Percentiles rank a stretch among this genome's conserved stretches.
Conservation (phyloP, 1,140 invertebrate species). For the Drosophila arizonae region DNA sequence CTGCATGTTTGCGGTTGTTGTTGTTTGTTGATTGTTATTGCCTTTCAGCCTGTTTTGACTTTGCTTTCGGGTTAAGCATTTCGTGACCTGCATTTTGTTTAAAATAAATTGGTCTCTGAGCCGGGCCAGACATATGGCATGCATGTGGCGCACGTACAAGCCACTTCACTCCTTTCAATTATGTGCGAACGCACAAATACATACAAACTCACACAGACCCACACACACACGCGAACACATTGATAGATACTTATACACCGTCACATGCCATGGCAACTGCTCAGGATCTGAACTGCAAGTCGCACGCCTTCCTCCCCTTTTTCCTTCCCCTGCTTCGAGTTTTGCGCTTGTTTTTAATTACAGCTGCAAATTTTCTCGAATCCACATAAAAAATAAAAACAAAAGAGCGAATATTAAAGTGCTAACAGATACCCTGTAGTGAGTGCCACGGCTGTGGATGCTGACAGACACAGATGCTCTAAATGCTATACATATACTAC, state of each 20-base stretch:
- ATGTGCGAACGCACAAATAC: slow-evolving; percentile 65
- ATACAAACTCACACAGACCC: not conserved
- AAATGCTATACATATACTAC: not conserved
- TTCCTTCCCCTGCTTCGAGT: not conserved
- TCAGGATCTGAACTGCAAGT: slow-evolving; percentile 4
- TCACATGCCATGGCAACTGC: slow-evolving; percentile 16
- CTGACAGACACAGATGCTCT: no score
- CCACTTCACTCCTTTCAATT: slow-evolving; percentile 79
- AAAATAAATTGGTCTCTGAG: slow-evolving; percentile 72
- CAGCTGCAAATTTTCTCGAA: slow-evolving; percentile 52
- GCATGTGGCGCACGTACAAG: slow-evolving; percentile 78
- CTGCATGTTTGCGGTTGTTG: slow-evolving; percentile 42
- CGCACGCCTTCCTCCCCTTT: slow-evolving; percentile 27
- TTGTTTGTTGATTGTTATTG: slow-evolving; percentile 22
- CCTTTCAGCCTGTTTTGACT: slow-evolving; percentile 35
- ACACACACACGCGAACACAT: not conserved
- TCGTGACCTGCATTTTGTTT: slow-evolving; percentile 79
- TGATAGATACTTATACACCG: slow-evolving; percentile 10
- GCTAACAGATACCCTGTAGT: slow-evolving; percentile 5
- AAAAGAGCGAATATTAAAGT: not conserved
- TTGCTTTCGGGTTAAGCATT: slow-evolving; percentile 70
- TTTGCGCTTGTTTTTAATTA: slow-evolving; percentile 59
- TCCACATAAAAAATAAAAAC: not conserved
- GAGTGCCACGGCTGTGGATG: no score
- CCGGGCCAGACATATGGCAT: slow-evolving; percentile 64